A percentile compares a stretch with the other conserved stretches of the same genome.
Conservation (phyloP, 37 sponge, comb jelly and placozoan species). For the Spongilla lacustris region DNA sequence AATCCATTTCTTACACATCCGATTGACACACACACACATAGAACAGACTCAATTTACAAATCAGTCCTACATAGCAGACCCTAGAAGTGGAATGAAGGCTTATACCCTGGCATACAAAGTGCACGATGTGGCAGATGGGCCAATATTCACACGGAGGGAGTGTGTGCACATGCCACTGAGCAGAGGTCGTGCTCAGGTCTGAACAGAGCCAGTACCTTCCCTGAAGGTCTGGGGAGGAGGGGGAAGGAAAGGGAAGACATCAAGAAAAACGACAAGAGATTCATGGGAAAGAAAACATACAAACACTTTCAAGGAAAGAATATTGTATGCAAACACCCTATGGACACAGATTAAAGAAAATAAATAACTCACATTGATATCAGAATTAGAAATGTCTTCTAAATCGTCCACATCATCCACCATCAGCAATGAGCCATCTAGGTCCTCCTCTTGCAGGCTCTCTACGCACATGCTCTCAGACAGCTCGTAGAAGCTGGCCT, state of each 20-base stretch:
- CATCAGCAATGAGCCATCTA: background rate
- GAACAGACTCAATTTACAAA: background rate
- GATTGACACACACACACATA: no score
- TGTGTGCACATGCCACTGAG: background rate
- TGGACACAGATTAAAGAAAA: background rate
- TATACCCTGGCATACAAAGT: background rate
- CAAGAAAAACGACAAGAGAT: background rate
- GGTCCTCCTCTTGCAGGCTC: background rate
- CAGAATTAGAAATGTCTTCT: background rate
- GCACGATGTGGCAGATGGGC: background rate
- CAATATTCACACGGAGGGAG: background rate
- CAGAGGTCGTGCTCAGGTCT: background rate
- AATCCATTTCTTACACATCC: no score
- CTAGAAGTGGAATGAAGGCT: background rate
- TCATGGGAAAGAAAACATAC: no score
- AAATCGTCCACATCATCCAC: background rate
- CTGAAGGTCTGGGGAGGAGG: background rate
- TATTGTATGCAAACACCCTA: no score
- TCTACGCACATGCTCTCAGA: conserved; percentile 16
- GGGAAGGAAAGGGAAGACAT: background rate
- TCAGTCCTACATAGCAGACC: background rate
- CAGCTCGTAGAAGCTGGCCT: conserved; percentile 40
- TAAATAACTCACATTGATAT: background rate
- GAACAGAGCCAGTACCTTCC: background rate
- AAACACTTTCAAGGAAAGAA: no score